A percentile compares a stretch with the other conserved stretches of the same genome.
Conservation (phyloP, 2,113 vertebrate genomes). For the Stegostoma tigrinum region DNA sequence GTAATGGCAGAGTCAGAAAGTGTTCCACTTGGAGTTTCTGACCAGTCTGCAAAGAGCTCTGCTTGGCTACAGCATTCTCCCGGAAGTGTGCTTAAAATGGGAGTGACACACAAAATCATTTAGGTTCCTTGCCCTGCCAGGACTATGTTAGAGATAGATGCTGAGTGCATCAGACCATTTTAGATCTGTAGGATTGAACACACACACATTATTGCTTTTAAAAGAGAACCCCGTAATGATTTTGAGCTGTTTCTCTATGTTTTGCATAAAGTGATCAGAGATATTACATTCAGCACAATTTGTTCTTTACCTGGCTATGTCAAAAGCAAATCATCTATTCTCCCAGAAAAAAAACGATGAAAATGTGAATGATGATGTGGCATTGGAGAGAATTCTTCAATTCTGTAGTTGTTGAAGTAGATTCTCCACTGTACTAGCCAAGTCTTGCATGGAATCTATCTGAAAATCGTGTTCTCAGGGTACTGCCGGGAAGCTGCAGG, state of each 20-base stretch:
- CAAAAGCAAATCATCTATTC: not conserved
- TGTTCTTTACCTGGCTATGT: not conserved
- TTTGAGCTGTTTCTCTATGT: not conserved
- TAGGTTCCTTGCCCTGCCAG: not conserved
- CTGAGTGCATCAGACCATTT: not conserved
- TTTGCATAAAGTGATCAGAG: not conserved
- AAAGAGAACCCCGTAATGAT: not conserved
- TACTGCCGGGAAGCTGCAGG: not conserved
- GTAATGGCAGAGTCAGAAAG: not conserved
- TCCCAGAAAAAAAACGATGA: not conserved
- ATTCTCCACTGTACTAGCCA: not conserved
- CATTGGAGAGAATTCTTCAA: not conserved
- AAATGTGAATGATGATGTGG: not conserved
- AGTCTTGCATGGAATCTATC: not conserved
- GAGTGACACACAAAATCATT: not conserved
- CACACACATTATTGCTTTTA: not conserved
- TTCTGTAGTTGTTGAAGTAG: not conserved
- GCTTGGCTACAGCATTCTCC: not conserved
- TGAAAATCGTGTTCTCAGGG: not conserved
- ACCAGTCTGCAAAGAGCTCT: not conserved
- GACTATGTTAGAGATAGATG: not conserved
- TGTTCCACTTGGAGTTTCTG: not conserved
- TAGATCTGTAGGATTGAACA: not conserved
- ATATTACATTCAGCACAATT: not conserved
- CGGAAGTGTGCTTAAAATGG: not conserved